Evolutionary conservation across 2,797 vertebrate genomes (phyloP), one percentile per base, ranked within the genome.

Genomic region (Aeoliscus strigatus): DNA sequence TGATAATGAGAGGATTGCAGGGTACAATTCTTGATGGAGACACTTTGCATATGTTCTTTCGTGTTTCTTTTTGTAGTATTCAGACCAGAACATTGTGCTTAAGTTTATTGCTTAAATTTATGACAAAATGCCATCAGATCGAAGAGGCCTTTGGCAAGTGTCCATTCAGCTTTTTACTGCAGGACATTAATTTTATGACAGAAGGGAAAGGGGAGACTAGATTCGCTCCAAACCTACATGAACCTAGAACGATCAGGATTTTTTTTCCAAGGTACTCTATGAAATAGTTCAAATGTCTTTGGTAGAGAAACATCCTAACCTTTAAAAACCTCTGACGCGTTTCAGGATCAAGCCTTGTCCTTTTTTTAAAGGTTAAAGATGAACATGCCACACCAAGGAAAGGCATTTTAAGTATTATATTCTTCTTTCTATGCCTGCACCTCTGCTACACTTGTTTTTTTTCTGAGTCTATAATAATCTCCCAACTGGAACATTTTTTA

Each of bases 1-100:
- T 49, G 42, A 55, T 62, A 28, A 50, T 37, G 14, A 59, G 47
- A 37, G 28, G 37, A 28, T 26, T 18, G 13, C 21, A 26, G n/a
- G 0, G 18, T 27, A 27, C n/a, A 55, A 40, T n/a, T n/a, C n/a
- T 42, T 43, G 38, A 52, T 31, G n/a, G 12, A 13, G 14, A 5
- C 1, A 0, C 12, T 41, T n/a, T 42, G 17, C 29, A 29, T 28
- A 27, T 11, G 2, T 18, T 33, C 60, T 43, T 8, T 11, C 11
- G 2, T 2, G 14, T 38, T 33, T 46, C 17, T 46, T 6, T 45
- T 50, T 43, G 17, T 46, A 18, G 34, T 12, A 33, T 25, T 9
- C n/a, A 47, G 14, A 25, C 8, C 15, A 17, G 11, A 40, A 14
- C 26, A 9, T 13, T 40, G 6, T 36, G 5, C 9, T 2, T 17